Base-by-base conservation (phyloP, 2,113 vertebrate genomes). In the Poecile atricapillus region DNA sequence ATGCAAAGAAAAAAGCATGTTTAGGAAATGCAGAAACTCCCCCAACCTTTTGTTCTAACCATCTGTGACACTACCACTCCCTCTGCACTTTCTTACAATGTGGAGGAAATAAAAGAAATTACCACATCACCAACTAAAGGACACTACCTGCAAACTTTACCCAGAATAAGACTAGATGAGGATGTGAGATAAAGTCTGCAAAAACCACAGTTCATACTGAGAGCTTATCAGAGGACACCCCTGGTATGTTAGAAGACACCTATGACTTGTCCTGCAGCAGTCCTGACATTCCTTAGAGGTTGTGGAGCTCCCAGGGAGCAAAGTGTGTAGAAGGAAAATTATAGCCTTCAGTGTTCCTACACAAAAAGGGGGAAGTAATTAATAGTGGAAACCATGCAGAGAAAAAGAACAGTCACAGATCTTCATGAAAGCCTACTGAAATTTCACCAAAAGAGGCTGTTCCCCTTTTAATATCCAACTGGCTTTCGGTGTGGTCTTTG, bases 181-280 rank as follows among this genome's bases (percentile, higher is more conserved):
- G 39, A 53, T 59, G 30, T n/a, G 23, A 89, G 68, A 62, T 18
- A 75, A 92, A 73, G 81, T 10, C 47, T 4, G 15, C 60, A 78
- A 74, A 87, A 49, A 0, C 7, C 47, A 67, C 68, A 67, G 30
- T 0, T 22, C 3, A 4, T 25, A n/a, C 49, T 4, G 5, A 33
- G 31, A 27, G 33, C 37, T 69, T 33, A 60, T 23, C 46, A 69
- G 46, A 50, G n/a, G 52, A 87, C 30, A 50, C 23, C 30, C 4
- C 13, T 22, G 14, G 2, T 16, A 44, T 2, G 4, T 6, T 28
- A 63, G 55, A 63, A 91, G 77, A 59, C 30, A 50, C 10, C 59
- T n/a, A 10, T 10, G 15, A 41, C 43, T 83, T 30, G 27, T 52
- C 27, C 58, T 55, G 22, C 21, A 56, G 39, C 35, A 63, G 35